A percentile compares a stretch with the other conserved stretches of the same genome.
Conservation (phyloP, 2,888 invertebrate genomes). For the Pyrrhosoma nymphula region DNA sequence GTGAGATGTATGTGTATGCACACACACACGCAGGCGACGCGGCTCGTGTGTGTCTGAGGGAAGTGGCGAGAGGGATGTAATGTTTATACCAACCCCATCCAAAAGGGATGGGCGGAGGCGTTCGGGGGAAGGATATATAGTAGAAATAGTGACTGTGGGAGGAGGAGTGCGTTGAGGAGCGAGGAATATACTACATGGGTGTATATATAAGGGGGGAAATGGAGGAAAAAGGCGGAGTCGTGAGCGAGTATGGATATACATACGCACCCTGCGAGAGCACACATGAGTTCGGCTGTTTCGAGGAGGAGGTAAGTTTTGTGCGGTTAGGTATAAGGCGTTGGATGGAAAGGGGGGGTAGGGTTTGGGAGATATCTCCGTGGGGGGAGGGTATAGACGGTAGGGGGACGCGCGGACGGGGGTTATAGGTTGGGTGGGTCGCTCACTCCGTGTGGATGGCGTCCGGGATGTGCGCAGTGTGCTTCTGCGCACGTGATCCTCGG, state of each 20-base stretch:
- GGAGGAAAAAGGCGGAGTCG: slow-evolving; percentile 39
- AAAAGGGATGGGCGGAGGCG: not conserved
- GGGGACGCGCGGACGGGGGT: not conserved
- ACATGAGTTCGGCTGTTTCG: slow-evolving; percentile 37
- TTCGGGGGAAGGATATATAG: not conserved
- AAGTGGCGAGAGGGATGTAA: not conserved
- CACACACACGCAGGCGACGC: too few species aligned
- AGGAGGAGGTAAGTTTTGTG: not conserved
- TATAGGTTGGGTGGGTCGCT: slow-evolving; percentile 36
- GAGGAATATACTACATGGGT: not conserved
- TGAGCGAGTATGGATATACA: not conserved
- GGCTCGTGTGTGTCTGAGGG: not conserved
- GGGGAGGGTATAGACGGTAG: not conserved
- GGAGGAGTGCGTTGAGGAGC: not conserved
- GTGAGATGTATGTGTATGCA: not conserved
- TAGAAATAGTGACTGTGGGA: not conserved
- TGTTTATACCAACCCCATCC: slow-evolving; percentile 30
- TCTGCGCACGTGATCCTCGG: slow-evolving; percentile 45
- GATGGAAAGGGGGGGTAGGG: not conserved
- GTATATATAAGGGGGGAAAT: not conserved
- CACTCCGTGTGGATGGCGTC: not conserved
- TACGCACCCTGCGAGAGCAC: not conserved
- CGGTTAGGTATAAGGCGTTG: not conserved
- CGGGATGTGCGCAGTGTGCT: slow-evolving; percentile 2
- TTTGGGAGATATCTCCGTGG: not conserved